Evolutionary conservation across 2,113 vertebrate species (phyloP).

Genomic region (Taxidea taxus): DNA sequence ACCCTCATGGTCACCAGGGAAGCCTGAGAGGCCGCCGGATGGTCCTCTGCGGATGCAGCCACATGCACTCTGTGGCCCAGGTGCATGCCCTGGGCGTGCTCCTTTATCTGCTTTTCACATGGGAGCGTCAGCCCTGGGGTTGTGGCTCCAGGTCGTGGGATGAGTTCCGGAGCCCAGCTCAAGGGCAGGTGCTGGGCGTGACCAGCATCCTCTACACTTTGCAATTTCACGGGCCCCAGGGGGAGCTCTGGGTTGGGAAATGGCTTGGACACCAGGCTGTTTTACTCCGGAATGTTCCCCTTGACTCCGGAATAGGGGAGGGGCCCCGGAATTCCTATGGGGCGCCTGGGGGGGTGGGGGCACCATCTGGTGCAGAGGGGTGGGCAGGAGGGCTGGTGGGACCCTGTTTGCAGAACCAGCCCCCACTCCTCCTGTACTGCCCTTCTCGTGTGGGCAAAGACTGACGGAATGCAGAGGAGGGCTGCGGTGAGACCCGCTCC

Average conservation of each 20-base stretch:
- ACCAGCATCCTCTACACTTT: accelerated
- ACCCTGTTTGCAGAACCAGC: not conserved
- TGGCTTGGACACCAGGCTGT: not conserved
- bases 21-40: not conserved
- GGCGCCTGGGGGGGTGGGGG: not conserved
- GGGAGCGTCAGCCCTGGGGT: accelerated
- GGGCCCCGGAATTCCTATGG: not conserved
- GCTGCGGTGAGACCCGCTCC: not conserved
- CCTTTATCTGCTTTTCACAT: accelerated
- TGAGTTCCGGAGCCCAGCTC: accelerated
- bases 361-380: accelerated
- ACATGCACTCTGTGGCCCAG: accelerated
- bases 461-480: not conserved
- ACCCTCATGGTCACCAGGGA: not conserved
- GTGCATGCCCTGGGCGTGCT: accelerated
- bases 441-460: not conserved
- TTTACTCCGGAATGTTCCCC: not conserved
- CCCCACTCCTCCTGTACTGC: not conserved
- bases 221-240: not conserved
- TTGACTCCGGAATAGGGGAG: not conserved
- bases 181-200: not conserved
- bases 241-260: not conserved
- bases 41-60: accelerated
- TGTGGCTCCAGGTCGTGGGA: not conserved
- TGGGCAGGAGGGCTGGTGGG: not conserved